phyloP scores from a whole-genome alignment of 2,797 vertebrate species.

The Bovichtus diacanthus region DNA sequence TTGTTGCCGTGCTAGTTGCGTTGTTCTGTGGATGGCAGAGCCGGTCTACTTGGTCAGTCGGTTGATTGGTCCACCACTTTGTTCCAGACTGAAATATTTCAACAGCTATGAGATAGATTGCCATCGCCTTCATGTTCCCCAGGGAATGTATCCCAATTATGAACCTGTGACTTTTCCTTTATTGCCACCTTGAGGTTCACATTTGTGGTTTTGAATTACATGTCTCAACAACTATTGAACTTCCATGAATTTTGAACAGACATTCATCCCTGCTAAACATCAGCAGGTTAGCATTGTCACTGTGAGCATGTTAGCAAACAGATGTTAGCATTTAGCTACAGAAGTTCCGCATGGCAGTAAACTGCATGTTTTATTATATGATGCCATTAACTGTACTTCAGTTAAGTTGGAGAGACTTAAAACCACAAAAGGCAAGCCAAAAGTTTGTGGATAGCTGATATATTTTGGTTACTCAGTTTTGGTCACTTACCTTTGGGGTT shows the following conservation, averaged over 20 bases:
- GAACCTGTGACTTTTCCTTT: background rate
- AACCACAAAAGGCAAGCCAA: no score
- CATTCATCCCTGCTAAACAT: no score
- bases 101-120: background rate
- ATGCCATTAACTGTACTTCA: no score
- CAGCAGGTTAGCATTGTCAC: background rate
- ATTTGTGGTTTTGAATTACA: background rate
- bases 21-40: background rate
- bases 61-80: background rate
- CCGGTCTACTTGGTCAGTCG: background rate
- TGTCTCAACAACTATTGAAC: no score
- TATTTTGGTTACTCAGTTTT: constrained; percentile 8
- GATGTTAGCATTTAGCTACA: background rate
- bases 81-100: no score
- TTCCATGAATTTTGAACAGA: no score
- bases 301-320: background rate
- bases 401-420: no score
- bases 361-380: background rate
- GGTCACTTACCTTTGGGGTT: constrained; percentile 14
- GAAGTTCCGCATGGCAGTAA: no score
- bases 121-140: background rate
- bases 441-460: background rate
- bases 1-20: background rate
- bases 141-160: background rate
- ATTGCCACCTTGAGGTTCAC: background rate